Conservation (phyloP, 2,888 invertebrate genomes). For the Caenorhabditis drosophilae region DNA sequence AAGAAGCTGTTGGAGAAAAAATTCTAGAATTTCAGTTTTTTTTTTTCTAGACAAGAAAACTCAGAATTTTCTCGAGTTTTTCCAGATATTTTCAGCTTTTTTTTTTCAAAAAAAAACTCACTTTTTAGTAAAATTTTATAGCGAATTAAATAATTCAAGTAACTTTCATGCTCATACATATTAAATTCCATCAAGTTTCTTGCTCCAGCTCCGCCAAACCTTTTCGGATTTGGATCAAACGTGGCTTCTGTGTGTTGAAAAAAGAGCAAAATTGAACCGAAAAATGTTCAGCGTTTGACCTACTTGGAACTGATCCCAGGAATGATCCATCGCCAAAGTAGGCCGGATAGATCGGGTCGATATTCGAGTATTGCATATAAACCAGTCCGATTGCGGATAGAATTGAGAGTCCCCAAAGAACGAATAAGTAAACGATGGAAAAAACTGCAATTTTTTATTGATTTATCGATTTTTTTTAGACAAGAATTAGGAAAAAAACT, state of each 20-base stretch:
- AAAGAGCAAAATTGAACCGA: too few species aligned
- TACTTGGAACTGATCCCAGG: constrained; percentile 36
- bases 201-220: constrained; percentile 17
- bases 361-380: constrained; percentile 20
- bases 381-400: constrained; percentile 16
- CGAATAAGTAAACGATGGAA: constrained; percentile 29
- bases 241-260: too few species aligned
- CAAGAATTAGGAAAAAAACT: too few species aligned
- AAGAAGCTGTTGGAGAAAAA: neutral
- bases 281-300: too few species aligned
- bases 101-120: neutral
- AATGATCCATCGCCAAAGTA: constrained; percentile 41
- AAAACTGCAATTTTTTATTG: too few species aligned
- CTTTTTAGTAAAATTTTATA: constrained; percentile 35
- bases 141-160: constrained; percentile 34
- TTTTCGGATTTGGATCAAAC: constrained; percentile 41
- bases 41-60: too few species aligned
- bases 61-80: too few species aligned
- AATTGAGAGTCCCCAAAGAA: constrained; percentile 33
- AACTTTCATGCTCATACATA: constrained; percentile 27
- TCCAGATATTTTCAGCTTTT: neutral
- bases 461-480: too few species aligned
- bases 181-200: constrained; percentile 31
- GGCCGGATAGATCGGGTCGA: constrained; percentile 24
- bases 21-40: too few species aligned